These are phyloP conservation scores for Enteromius fasciolatus DNA, from an alignment of 2,797 vertebrate species.

Conservation along the genomic window DNA sequence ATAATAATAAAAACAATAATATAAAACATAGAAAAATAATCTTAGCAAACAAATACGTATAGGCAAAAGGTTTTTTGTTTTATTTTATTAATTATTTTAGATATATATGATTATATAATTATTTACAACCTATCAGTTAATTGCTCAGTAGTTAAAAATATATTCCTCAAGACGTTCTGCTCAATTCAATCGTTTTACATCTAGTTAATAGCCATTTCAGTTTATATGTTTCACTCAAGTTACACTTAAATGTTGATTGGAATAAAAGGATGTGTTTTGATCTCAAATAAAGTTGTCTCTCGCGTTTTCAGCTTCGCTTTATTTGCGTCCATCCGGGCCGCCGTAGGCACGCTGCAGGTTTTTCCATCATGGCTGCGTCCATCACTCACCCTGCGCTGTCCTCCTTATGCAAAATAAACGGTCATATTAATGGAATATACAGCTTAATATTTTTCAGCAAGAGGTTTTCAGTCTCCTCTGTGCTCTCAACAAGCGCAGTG, in stretches of 20 bases:
- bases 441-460: slow-evolving; percentile 35
- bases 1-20: background rate
- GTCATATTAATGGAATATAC: slow-evolving; percentile 48
- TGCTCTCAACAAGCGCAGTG: slow-evolving; percentile 30
- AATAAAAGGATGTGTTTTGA: background rate
- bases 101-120: background rate
- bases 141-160: background rate
- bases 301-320: slow-evolving; percentile 2
- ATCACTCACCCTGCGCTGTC: slow-evolving; percentile 55
- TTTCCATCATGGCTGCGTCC: slow-evolving; percentile 73
- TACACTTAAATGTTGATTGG: background rate
- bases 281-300: background rate
- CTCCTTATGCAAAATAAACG: slow-evolving; percentile 67
- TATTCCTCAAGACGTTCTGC: background rate
- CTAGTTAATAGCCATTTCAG: background rate
- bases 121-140: too few species aligned
- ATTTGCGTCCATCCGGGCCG: background rate
- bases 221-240: background rate
- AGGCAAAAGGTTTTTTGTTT: background rate
- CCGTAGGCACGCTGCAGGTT: slow-evolving; percentile 58
- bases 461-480: slow-evolving; percentile 60
- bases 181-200: background rate
- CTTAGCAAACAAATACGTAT: background rate
- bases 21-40: background rate
- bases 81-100: too few species aligned